Conservation (phyloP, 2,797 vertebrate species). For the Echeneis naucrates region DNA sequence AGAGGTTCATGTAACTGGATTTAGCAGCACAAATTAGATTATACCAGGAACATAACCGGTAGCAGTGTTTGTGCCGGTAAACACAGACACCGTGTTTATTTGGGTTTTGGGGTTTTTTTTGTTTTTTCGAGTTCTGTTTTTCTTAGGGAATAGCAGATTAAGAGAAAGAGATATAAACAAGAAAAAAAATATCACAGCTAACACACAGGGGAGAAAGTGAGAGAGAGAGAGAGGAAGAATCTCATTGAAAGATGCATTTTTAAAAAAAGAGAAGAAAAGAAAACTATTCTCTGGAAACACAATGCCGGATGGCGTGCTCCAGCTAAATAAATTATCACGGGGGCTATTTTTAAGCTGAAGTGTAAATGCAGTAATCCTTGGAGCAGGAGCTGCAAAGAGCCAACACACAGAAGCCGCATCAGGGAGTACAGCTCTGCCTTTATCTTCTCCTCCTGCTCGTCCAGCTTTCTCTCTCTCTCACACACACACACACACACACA, state of each 20-base stretch:
- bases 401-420: constrained; percentile 75
- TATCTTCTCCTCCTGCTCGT: constrained; percentile 53
- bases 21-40: constrained; percentile 12
- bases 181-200: constrained; percentile 31
- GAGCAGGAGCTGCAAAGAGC: constrained; percentile 78
- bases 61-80: constrained; percentile 5
- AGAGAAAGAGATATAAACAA: constrained; percentile 42
- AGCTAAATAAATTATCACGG: constrained; percentile 87
- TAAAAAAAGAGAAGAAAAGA: constrained; percentile 26
- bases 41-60: constrained; percentile 8
- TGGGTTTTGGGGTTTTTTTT: background rate
- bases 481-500: constrained; percentile 21
- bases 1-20: constrained; percentile 19
- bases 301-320: constrained; percentile 74
- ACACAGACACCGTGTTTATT: constrained; percentile 21
- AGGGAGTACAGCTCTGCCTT: constrained; percentile 74
- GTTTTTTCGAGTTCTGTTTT: too few relatives aligned
- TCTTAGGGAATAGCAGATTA: constrained; percentile 46
- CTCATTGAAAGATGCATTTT: constrained; percentile 40
- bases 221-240: constrained; percentile 31
- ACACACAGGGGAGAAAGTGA: constrained; percentile 20
- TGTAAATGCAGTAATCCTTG: constrained; percentile 87
- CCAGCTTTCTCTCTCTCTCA: constrained; percentile 4
- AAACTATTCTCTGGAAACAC: constrained; percentile 75
- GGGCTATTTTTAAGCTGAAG: constrained; percentile 87